Evolutionary conservation across 2,113 vertebrate species (phyloP).

Genomic region (Papio anubis): DNA sequence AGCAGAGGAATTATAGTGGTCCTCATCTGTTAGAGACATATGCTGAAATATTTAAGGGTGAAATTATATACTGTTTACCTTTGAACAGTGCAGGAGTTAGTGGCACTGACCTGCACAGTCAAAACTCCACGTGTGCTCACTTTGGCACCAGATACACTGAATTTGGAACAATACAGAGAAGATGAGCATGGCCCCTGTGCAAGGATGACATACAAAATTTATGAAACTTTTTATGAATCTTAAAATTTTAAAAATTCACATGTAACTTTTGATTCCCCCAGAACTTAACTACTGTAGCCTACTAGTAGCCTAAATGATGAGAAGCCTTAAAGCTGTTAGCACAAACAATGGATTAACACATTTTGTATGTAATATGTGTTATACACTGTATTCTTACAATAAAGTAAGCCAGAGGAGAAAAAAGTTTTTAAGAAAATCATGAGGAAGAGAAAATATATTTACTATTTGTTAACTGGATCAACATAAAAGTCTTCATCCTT

Average conservation of each 20-base stretch:
- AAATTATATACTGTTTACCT: neutral
- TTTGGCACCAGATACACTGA: too few relatives aligned
- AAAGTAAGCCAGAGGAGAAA: neutral
- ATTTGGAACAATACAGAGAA: too few relatives aligned
- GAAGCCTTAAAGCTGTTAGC: neutral
- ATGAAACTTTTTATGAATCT: too few relatives aligned
- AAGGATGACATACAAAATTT: too few relatives aligned
- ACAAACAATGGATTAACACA: neutral
- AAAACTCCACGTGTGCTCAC: neutral
- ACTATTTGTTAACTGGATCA: neutral
- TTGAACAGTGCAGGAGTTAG: neutral
- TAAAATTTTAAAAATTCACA: too few relatives aligned
- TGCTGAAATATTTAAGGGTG: neutral
- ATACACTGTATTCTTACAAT: neutral
- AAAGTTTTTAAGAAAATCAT: neutral
- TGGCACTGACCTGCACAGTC: neutral
- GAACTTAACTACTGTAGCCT: neutral
- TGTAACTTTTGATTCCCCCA: neutral
- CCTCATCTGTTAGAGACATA: neutral
- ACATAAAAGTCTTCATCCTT: neutral
- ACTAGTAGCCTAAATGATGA: neutral
- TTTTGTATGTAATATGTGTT: neutral
- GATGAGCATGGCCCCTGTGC: too few relatives aligned
- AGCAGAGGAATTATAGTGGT: neutral
- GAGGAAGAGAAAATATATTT: neutral